These are phyloP conservation scores for Pteropus rufus DNA, from an alignment of 2,797 vertebrate genomes.

Conservation along the genomic window DNA sequence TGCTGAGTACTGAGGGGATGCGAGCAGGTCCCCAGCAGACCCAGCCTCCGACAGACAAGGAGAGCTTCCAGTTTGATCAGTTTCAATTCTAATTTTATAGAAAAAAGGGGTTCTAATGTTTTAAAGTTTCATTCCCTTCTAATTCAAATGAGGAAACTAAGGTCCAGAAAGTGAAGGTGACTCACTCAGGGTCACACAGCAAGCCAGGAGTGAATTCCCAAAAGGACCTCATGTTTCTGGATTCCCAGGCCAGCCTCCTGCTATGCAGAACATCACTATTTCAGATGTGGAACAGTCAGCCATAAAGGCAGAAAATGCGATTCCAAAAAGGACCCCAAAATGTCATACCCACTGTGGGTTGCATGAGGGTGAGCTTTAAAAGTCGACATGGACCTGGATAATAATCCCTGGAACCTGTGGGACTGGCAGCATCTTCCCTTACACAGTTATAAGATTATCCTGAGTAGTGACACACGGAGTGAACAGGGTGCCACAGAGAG, in stretches of 20 bases:
- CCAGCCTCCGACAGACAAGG: not conserved
- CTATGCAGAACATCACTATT: not conserved
- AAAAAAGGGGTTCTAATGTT: not conserved
- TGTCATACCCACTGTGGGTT: rapidly evolving
- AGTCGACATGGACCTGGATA: not conserved
- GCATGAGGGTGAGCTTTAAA: not conserved
- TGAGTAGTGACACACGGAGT: not conserved
- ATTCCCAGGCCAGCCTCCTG: not conserved
- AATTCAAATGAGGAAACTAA: not conserved
- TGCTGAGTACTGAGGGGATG: not conserved
- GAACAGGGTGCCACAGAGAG: not conserved
- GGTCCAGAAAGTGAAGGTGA: not conserved
- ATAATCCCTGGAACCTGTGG: not conserved
- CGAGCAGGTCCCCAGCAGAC: not conserved
- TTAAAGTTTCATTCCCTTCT: not conserved
- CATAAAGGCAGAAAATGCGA: not conserved
- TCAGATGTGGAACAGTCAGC: not conserved
- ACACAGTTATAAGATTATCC: not conserved
- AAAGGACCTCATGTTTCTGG: not conserved
- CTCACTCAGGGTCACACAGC: not conserved
- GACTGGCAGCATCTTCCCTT: not conserved
- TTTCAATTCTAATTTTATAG: not conserved
- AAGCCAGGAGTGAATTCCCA: not conserved
- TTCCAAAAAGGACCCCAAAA: not conserved
- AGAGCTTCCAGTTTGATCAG: not conserved